These are phyloP conservation scores for Archaeoteleia sp. DNA, from an alignment of 2,888 invertebrate species.

Conservation along the genomic window DNA sequence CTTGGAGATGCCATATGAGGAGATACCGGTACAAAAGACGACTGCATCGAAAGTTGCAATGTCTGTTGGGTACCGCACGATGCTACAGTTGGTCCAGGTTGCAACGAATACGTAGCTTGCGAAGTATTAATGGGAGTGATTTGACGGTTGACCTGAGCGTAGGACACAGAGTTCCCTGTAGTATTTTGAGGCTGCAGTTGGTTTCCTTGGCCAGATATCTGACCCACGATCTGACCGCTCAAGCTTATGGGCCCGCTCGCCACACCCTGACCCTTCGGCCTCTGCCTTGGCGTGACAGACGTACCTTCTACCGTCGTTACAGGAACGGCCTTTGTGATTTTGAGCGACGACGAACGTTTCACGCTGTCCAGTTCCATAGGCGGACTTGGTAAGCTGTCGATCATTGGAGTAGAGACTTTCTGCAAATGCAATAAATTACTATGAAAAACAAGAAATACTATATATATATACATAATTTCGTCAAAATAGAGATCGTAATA, in stretches of 20 bases:
- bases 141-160: slow-evolving; percentile 63
- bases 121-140: slow-evolving; percentile 60
- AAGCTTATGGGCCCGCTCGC: slow-evolving; percentile 70
- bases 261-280: slow-evolving; percentile 82
- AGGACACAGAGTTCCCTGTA: slow-evolving; percentile 60
- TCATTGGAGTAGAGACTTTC: slow-evolving; percentile 81
- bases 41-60: slow-evolving; percentile 55
- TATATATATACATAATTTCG: no score
- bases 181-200: slow-evolving; percentile 59
- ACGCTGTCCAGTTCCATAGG: slow-evolving; percentile 82
- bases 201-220: slow-evolving; percentile 72
- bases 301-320: slow-evolving; percentile 81
- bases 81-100: slow-evolving; percentile 54
- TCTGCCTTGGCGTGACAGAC: slow-evolving; percentile 87
- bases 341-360: slow-evolving; percentile 78
- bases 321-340: slow-evolving; percentile 75
- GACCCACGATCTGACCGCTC: slow-evolving; percentile 71
- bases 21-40: slow-evolving; percentile 60
- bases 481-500: no score
- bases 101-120: slow-evolving; percentile 58
- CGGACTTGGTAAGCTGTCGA: slow-evolving; percentile 81
- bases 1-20: slow-evolving; percentile 67
- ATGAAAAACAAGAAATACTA: no score
- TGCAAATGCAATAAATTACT: no score
- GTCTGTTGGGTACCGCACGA: slow-evolving; percentile 56